phyloP scores from a whole-genome alignment of 2,797 vertebrate genomes.

The Sebastes taczanowskii region DNA sequence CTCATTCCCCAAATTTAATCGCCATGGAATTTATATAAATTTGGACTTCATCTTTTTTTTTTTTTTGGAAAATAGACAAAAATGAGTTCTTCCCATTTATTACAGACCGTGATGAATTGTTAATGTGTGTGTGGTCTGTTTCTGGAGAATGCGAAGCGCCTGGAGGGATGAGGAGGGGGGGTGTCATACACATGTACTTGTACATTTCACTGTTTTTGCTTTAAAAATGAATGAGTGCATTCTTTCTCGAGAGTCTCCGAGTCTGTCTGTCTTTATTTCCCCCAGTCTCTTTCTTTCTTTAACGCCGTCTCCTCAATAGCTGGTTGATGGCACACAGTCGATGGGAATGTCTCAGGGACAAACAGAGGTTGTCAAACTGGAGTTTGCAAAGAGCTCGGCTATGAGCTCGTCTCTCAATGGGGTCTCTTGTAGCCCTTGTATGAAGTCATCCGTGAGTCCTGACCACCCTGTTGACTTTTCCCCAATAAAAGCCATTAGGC shows the following conservation, averaged over 20 bases:
- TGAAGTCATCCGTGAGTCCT: conserved; percentile 68
- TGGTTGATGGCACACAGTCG: conserved; percentile 63
- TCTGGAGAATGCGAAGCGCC: conserved; percentile 44
- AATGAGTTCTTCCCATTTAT: conserved; percentile 34
- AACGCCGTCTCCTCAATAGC: conserved; percentile 39
- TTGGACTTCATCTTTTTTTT: background rate
- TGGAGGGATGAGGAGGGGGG: conserved; percentile 24
- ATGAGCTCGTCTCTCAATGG: conserved; percentile 65
- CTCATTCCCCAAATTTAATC: conserved; percentile 34
- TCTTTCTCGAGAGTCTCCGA: conserved; percentile 44
- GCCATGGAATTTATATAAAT: conserved; percentile 33
- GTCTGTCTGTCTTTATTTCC: conserved; percentile 33
- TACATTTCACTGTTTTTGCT: conserved; percentile 54
- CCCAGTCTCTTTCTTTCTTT: conserved; percentile 14
- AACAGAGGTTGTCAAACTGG: conserved; percentile 53
- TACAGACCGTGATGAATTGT: conserved; percentile 54
- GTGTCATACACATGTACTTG: conserved; percentile 46
- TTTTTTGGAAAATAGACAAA: conserved; percentile 19
- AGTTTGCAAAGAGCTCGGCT: conserved; percentile 61
- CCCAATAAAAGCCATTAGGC: conserved; percentile 65
- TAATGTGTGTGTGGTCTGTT: conserved; percentile 68
- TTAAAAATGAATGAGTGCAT: conserved; percentile 65
- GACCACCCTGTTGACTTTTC: conserved; percentile 75
- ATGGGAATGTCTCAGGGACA: conserved; percentile 68
- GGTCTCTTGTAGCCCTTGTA: conserved; percentile 66